A percentile compares a stretch with the other conserved stretches of the same genome.
Evolutionary conservation across 2,888 invertebrate genomes (phyloP).

Genomic region (Pseudolycoriella hygida): DNA sequence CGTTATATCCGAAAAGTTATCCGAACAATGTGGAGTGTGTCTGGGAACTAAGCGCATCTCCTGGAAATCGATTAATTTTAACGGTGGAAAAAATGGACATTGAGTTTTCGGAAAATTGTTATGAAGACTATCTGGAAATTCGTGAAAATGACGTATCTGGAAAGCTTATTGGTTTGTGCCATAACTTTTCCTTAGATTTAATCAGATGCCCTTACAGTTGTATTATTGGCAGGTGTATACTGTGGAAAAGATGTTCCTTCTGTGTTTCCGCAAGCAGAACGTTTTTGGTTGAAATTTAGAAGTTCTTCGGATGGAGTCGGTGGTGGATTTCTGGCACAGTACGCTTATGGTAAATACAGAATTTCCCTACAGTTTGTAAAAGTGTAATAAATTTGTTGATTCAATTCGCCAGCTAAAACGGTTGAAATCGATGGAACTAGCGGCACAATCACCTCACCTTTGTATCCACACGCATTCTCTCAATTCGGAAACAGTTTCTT

Average conservation of each 20-base stretch:
- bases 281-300: conserved; percentile 61
- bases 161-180: conserved; percentile 32
- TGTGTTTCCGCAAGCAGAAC: conserved; percentile 36
- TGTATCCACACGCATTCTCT: conserved; percentile 40
- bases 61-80: conserved; percentile 51
- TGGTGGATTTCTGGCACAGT: conserved; percentile 61
- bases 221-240: conserved; percentile 42
- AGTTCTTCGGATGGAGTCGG: conserved; percentile 39
- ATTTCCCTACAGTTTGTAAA: not conserved
- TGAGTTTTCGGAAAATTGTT: conserved; percentile 53
- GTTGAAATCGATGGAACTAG: conserved; percentile 34
- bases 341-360: conserved; percentile 35
- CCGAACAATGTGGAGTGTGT: conserved; percentile 50
- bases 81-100: conserved; percentile 51
- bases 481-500: conserved; percentile 26
- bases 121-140: conserved; percentile 72
- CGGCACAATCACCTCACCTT: conserved; percentile 62
- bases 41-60: conserved; percentile 51
- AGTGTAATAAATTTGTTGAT: not conserved
- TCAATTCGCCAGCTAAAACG: conserved; percentile 3
- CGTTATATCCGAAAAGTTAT: conserved; percentile 52
- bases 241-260: conserved; percentile 50
- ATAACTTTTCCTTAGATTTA: not conserved
- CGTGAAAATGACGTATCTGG: conserved; percentile 48
- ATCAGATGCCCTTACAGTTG: not conserved